Evolutionary conservation across 2,888 invertebrate genomes (phyloP), one percentile per base, ranked within the genome.

Genomic region (Theodoxus fluviatilis): DNA sequence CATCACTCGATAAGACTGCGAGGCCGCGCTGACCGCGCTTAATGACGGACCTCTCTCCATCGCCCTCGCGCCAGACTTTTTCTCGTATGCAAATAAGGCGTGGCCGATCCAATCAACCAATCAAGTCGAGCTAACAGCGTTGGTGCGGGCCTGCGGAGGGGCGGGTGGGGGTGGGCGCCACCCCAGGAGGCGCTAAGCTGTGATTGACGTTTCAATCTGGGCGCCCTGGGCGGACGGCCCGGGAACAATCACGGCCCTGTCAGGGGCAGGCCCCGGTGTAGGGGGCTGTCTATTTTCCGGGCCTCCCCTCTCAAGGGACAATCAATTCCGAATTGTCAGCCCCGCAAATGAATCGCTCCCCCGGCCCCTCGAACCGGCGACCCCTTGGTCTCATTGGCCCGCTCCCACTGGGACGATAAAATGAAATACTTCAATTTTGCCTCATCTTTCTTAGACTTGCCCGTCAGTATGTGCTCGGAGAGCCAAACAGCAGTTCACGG

Each of bases 191-290:
- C 43, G 35, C 65, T 22, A 59, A 22, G 67, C 43, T 2, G 35
- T 69, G 73, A 73, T 59, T 73, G 73, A 69, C 73, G 63, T 57
- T 33, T 43, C 73, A 73, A 73, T 73, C 73, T 68, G 47, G 63
- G 59, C 55, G 40, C 68, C 64, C 67, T 47, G 31, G 22, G 63
- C 63, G 67, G 63, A n/a, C 47, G 35, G 64, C 47, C 59, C 33
- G 67, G 49, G 35, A 12, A 71, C 73, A 76, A 74, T 74, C 71
- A 71, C 55, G 38, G 31, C 28, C 43, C 73, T 74, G 76, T 74
- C 74, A 76, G 59, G 72, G 72, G 67, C 76, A 76, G 73, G 47
- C 40, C 71, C 65, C 59, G 12, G 15, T 37, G n/a, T 61, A 55
- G 61, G 57, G 55, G 71, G 64, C 31, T 33, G 37, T 28, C 70